These are phyloP conservation scores for Taenaris catops DNA, from an alignment of 2,888 invertebrate species.

Conservation along the genomic window DNA sequence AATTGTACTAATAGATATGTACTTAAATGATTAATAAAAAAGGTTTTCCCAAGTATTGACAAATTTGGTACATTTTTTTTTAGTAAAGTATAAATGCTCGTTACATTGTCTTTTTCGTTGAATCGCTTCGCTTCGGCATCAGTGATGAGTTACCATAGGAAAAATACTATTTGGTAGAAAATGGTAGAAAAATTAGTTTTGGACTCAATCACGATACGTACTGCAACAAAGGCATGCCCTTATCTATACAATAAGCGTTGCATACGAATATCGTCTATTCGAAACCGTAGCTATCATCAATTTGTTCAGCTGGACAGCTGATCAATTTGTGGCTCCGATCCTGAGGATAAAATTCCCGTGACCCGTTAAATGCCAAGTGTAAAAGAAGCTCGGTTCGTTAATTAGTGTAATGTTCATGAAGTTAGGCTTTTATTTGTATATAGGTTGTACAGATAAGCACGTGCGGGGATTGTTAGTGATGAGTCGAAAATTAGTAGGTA, in stretches of 20 bases:
- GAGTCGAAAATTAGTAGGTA: slow-evolving; percentile 72
- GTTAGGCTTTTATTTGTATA: slow-evolving; percentile 44
- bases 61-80: slow-evolving; percentile 58
- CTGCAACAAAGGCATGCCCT: slow-evolving; percentile 75
- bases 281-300: slow-evolving; percentile 49
- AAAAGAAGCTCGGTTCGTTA: slow-evolving; percentile 43
- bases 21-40: slow-evolving; percentile 53
- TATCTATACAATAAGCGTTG: slow-evolving; percentile 79
- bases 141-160: slow-evolving; percentile 38
- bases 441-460: slow-evolving; percentile 30
- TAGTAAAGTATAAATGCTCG: slow-evolving; percentile 67
- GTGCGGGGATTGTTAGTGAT: slow-evolving; percentile 66
- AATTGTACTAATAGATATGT: slow-evolving; percentile 78
- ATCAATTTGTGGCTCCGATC: slow-evolving; percentile 28
- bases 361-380: slow-evolving; percentile 28
- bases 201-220: slow-evolving; percentile 77
- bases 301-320: slow-evolving; percentile 34
- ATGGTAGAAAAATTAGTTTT: slow-evolving; percentile 37
- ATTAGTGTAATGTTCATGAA: slow-evolving; percentile 44
- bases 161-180: slow-evolving; percentile 19
- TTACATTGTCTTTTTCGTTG: slow-evolving; percentile 73
- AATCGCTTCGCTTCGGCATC: slow-evolving; percentile 55
- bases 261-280: slow-evolving; percentile 66
- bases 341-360: slow-evolving; percentile 29
- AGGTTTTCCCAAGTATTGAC: slow-evolving; percentile 34